These are phyloP conservation scores for Buathra laborator DNA, from an alignment of 2,888 invertebrate genomes.

Conservation along the genomic window DNA sequence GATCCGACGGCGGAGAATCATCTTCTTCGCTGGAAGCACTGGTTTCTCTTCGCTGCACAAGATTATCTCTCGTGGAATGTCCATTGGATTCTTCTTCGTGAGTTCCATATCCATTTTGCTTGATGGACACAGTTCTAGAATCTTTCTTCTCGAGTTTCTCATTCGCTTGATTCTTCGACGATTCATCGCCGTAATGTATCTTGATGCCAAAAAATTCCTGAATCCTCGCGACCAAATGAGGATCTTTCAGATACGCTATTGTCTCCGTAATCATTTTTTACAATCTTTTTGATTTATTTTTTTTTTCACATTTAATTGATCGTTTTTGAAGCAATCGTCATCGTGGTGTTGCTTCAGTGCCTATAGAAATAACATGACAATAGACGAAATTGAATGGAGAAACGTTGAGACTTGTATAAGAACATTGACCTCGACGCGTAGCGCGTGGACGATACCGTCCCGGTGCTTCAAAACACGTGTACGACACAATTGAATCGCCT, in stretches of 20 bases:
- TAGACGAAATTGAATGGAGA: constrained; percentile 16
- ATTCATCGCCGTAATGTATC: constrained; percentile 79
- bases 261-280: constrained; percentile 64
- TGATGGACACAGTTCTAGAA: constrained; percentile 66
- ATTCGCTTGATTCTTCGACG: background rate
- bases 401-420: background rate
- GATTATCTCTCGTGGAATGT: background rate
- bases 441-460: background rate
- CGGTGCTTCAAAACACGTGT: background rate
- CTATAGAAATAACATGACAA: constrained; percentile 50
- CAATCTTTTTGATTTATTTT: constrained; percentile 21
- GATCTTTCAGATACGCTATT: constrained; percentile 91
- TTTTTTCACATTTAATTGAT: constrained; percentile 41
- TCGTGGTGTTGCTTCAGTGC: constrained; percentile 30
- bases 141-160: constrained; percentile 5
- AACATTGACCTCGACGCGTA: constrained; percentile 18
- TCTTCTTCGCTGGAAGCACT: constrained; percentile 82
- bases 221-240: constrained; percentile 91
- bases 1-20: constrained; percentile 83
- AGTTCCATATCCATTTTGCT: constrained; percentile 68
- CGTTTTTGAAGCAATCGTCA: constrained; percentile 36
- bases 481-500: background rate
- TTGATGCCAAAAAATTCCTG: constrained; percentile 93
- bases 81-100: constrained; percentile 74
- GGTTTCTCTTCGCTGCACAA: constrained; percentile 37